Conservation (phyloP, 2,888 invertebrate genomes). For the Dinocampus coccinellae region DNA sequence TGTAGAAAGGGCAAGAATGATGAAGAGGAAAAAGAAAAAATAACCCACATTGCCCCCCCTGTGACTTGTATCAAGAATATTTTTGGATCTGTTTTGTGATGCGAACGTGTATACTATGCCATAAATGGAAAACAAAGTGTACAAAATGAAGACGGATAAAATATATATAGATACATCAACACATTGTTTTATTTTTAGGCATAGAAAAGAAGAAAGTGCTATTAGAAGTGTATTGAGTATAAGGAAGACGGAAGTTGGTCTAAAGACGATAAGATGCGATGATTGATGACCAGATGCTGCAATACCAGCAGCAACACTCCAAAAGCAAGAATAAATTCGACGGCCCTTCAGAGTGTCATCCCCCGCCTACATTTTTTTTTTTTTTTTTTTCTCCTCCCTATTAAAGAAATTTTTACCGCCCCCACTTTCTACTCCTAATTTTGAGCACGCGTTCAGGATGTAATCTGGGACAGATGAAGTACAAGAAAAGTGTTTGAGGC, state of each 20-base stretch:
- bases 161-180: conserved; percentile 2
- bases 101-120: not conserved
- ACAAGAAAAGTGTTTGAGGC: not conserved
- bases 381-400: not conserved
- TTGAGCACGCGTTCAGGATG: conserved; percentile 15
- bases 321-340: not conserved
- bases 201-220: not conserved
- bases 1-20: not conserved
- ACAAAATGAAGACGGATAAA: not conserved
- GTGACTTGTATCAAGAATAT: not conserved
- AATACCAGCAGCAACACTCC: not conserved
- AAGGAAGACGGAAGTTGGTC: conserved; percentile 9
- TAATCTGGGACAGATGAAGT: conserved; percentile 4
- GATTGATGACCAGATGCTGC: conserved; percentile 34
- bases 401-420: too few species aligned
- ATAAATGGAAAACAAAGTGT: not conserved
- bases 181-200: conserved; percentile 30
- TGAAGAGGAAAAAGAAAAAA: conserved; percentile 1
- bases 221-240: not conserved
- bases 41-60: not conserved
- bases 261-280: conserved; percentile 29
- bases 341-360: not conserved
- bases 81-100: not conserved
- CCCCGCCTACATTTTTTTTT: not conserved
- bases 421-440: too few species aligned